Percentiles rank a stretch among this genome's conserved stretches.
Evolutionary conservation across 1,140 invertebrate species (phyloP).

Genomic region (Heliconius congener): DNA sequence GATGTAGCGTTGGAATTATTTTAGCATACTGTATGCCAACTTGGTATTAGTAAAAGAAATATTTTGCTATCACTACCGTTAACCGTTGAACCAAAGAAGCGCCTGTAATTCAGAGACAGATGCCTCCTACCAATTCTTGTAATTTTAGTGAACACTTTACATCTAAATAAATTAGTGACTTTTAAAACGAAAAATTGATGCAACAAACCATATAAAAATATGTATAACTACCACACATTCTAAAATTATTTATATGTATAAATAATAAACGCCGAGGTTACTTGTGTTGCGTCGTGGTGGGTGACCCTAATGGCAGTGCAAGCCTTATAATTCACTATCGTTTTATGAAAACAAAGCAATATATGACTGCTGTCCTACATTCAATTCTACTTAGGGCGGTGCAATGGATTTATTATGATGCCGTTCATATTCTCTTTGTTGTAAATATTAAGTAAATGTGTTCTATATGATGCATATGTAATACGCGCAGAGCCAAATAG

Average conservation of each 20-base stretch:
- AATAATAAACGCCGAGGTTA: conserved; percentile 25
- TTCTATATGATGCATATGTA: neutral
- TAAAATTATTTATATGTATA: conserved; percentile 14
- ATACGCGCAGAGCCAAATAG: conserved; percentile 7
- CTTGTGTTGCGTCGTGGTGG: conserved; percentile 19
- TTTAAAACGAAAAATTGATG: neutral
- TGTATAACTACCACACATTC: neutral
- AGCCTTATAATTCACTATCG: conserved; percentile 49
- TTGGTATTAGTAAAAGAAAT: neutral
- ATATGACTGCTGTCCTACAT: conserved; percentile 39
- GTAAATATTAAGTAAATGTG: conserved; percentile 20
- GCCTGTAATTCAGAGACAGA: neutral
- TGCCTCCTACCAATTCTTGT: neutral
- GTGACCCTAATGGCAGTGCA: conserved; percentile 62
- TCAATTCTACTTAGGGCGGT: conserved; percentile 24
- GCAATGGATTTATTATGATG: conserved; percentile 38
- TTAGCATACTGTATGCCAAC: neutral
- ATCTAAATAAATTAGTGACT: neutral
- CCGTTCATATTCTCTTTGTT: conserved; percentile 18
- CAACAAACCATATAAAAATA: neutral
- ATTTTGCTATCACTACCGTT: neutral
- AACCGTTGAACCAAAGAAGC: neutral
- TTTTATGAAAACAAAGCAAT: conserved; percentile 41
- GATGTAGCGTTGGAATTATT: neutral
- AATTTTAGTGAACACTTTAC: neutral